phyloP scores from a whole-genome alignment of 2,113 vertebrate species.

The Cynoglossus semilaevis region DNA sequence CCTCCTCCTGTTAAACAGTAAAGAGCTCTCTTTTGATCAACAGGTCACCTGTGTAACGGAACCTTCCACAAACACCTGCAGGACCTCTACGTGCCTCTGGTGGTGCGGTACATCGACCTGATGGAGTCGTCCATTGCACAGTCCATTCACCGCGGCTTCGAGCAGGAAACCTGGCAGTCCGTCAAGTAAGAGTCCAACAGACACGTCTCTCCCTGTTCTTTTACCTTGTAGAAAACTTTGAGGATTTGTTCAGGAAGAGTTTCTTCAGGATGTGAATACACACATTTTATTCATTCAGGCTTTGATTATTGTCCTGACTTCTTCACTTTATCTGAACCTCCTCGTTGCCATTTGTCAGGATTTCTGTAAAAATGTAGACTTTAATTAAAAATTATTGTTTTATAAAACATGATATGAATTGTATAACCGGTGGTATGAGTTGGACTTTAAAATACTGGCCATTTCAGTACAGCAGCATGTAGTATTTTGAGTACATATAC shows the following conservation, averaged over 20 bases:
- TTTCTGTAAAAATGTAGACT: too few species aligned
- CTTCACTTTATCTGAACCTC: not conserved
- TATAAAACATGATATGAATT: too few species aligned
- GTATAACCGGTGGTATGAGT: too few species aligned
- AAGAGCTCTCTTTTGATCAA: not conserved
- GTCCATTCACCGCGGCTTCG: slow-evolving; percentile 94
- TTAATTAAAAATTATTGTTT: too few species aligned
- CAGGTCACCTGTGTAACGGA: slow-evolving; percentile 92
- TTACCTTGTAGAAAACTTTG: not conserved
- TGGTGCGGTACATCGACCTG: slow-evolving; percentile 95
- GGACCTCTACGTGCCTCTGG: slow-evolving; percentile 90
- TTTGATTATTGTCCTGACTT: not conserved
- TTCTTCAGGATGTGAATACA: not conserved
- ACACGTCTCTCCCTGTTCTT: not conserved
- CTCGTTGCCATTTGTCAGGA: too few species aligned
- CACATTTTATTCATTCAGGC: not conserved
- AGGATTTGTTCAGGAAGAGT: not conserved
- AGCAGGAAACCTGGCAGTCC: slow-evolving; percentile 95
- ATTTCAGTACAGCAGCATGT: too few species aligned
- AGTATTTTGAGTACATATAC: too few species aligned
- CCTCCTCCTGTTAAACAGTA: too few species aligned
- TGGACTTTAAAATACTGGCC: too few species aligned
- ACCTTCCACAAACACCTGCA: slow-evolving; percentile 96
- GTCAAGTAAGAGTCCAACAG: slow-evolving; percentile 86
- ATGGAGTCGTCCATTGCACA: slow-evolving; percentile 99